A percentile compares a stretch with the other conserved stretches of the same genome.
These are phyloP conservation scores for Artemia franciscana DNA, from an alignment of 1,140 invertebrate genomes.

Conservation along the genomic window DNA sequence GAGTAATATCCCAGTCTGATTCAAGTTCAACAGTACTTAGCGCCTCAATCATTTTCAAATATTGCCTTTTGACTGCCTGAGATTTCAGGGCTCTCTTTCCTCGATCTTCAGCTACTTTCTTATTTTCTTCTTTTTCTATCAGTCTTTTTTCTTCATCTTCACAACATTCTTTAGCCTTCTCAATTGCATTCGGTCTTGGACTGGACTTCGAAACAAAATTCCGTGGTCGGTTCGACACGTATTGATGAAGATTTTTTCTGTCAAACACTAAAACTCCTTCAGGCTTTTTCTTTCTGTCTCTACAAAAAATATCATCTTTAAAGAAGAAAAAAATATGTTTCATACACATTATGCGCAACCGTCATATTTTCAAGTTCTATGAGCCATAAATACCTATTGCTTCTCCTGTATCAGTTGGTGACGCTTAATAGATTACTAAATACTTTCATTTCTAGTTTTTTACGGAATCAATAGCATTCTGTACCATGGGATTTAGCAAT, in stretches of 20 bases:
- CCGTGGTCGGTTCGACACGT: background rate
- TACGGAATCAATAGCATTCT: too few relatives aligned
- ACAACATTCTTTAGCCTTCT: background rate
- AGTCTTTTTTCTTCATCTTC: background rate
- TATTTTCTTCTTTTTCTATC: background rate
- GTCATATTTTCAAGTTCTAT: too few relatives aligned
- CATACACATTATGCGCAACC: too few relatives aligned
- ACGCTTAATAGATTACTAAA: too few relatives aligned
- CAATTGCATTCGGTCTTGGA: background rate
- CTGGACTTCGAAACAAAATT: background rate
- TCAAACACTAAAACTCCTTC: background rate
- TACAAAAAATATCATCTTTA: too few relatives aligned
- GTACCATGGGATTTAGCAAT: too few relatives aligned
- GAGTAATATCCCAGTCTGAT: background rate
- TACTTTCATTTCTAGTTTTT: too few relatives aligned
- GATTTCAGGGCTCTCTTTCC: background rate
- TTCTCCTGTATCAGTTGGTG: too few relatives aligned
- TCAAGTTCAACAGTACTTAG: background rate
- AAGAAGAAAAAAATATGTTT: too few relatives aligned
- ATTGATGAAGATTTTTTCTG: background rate
- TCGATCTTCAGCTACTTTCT: background rate
- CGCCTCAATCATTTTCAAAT: background rate
- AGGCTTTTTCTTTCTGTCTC: too few relatives aligned
- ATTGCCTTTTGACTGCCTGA: background rate
- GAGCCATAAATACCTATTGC: too few relatives aligned